A percentile compares a stretch with the other conserved stretches of the same genome.
phyloP scores from a whole-genome alignment of 2,797 vertebrate genomes.

The Halcyon badia region DNA sequence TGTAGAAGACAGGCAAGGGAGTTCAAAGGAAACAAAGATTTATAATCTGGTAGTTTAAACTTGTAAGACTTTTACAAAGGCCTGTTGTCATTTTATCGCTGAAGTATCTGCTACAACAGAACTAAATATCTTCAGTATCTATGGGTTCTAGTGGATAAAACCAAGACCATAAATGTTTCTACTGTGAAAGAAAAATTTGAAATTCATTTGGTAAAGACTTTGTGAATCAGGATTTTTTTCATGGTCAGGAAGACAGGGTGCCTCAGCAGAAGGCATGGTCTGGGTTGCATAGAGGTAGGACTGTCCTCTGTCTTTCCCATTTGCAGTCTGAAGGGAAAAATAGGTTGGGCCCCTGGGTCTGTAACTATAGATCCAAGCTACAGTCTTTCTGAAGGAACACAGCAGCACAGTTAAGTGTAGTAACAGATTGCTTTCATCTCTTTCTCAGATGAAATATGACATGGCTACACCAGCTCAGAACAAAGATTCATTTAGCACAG shows the following conservation, averaged over 20 bases:
- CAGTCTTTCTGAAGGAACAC: not conserved
- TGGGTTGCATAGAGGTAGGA: not conserved
- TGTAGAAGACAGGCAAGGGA: not conserved
- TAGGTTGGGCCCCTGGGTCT: not conserved
- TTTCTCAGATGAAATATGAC: not conserved
- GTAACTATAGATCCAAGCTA: not conserved
- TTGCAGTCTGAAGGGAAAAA: not conserved
- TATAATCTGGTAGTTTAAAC: not conserved
- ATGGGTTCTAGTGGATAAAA: not conserved
- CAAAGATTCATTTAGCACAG: not conserved
- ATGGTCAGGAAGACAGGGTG: not conserved
- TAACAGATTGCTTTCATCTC: not conserved
- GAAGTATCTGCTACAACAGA: not conserved
- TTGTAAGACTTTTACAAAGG: not conserved
- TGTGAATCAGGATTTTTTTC: accelerated
- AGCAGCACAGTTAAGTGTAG: not conserved
- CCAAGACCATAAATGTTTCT: no score
- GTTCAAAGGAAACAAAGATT: not conserved
- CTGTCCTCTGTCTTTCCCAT: not conserved
- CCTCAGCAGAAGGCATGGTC: not conserved
- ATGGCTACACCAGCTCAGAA: not conserved
- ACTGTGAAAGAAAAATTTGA: not conserved
- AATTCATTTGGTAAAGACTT: not conserved
- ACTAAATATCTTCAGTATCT: not conserved
- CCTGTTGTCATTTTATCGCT: not conserved